Base-by-base conservation (phyloP, 2,113 vertebrate genomes). In the Muntiacus reevesi region DNA sequence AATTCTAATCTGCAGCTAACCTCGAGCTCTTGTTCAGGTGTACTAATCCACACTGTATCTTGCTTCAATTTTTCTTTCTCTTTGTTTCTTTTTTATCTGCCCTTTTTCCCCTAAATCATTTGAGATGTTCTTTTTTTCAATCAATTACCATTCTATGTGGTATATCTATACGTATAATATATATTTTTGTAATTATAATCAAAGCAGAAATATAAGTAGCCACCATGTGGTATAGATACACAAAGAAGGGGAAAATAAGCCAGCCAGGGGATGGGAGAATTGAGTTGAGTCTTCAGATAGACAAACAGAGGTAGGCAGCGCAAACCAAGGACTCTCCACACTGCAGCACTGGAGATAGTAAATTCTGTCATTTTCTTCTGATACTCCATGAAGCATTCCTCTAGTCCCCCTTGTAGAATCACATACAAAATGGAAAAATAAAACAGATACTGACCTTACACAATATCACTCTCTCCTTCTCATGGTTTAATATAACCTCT, bases 401-500 rank as follows among this genome's bases (percentile, higher is more conserved):
- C 6, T 9, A 59, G 21, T 30, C 4, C 12, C 14, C 2, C 15
- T 47, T 16, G 43, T 3, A n/a, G 64, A 57, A 90, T 87, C 45
- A 93, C 5, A 40, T 2, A 33, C 40, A 30, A 94, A 30, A 82
- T 13, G 28, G 23, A 74, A 64, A 84, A 54, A 4, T 40, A 64
- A 92, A 60, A 33, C 19, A 74, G 45, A 64, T 45, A 87, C 98
- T 91, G 30, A 98, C 98, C 95, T 98, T 96, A 82, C 97, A 98
- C 57, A 98, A 11, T 16, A 81, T 91, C 59, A 93, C 88, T 74
- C 95, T 94, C n/a, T 97, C 97, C 64, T 92, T 98, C 82, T 98
- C 98, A 0, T 98, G 98, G 14, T 81, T 96, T 93, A 98, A 50
- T n/a, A 97, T n/a, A 9, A 86, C 23, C 78, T 97, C 97, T 45